phyloP scores from a whole-genome alignment of 2,797 vertebrate species.

The Peromyscus nudipes region DNA sequence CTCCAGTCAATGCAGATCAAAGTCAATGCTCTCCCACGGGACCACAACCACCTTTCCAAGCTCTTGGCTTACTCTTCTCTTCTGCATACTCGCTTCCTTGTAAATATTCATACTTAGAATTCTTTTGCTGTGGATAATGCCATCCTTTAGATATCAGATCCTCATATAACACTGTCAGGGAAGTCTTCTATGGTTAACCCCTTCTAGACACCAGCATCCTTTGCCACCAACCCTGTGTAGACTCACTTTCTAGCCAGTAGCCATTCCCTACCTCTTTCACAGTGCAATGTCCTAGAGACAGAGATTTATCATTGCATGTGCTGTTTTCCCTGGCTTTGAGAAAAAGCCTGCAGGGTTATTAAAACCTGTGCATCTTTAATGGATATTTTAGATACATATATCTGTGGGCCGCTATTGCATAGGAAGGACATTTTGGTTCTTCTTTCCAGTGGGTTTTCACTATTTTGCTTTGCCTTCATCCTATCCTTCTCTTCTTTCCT shows the following conservation, averaged over 20 bases:
- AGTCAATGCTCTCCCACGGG: fast-evolving
- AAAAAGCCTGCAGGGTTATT: not conserved
- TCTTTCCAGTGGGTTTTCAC: not conserved
- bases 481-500: not conserved
- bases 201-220: not conserved
- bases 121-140: fast-evolving
- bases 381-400: not conserved
- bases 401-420: not conserved
- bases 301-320: not conserved
- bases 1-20: not conserved
- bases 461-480: not conserved
- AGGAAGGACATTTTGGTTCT: not conserved
- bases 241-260: not conserved
- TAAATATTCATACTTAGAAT: not conserved
- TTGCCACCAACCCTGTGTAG: not conserved
- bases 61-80: not conserved
- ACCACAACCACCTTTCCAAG: fast-evolving
- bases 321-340: not conserved
- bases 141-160: not conserved
- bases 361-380: not conserved
- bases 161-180: not conserved
- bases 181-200: not conserved
- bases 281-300: not conserved
- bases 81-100: not conserved
- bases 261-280: not conserved